Percentiles rank a stretch among this genome's conserved stretches.
Conservation (phyloP, 23 tunicate genomes). For the Oikopleura albicans region DNA sequence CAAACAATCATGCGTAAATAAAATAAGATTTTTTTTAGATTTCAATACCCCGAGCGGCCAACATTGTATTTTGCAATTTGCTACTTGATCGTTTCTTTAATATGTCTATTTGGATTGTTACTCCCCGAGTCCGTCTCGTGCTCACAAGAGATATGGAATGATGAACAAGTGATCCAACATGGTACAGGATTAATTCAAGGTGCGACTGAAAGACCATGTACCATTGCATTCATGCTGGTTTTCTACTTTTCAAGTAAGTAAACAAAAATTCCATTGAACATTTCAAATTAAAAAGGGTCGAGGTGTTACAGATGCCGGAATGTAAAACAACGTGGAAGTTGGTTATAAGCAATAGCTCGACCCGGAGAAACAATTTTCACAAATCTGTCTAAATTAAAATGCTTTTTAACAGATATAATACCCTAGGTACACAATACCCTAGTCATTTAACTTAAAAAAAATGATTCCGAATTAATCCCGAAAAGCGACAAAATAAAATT, state of each 20-base stretch:
- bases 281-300: background rate
- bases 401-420: too few relatives aligned
- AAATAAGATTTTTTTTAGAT: background rate
- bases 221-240: background rate
- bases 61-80: constrained; percentile 8
- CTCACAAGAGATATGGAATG: background rate
- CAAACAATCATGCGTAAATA: too few relatives aligned
- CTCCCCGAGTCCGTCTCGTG: background rate
- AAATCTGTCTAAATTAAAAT: too few relatives aligned
- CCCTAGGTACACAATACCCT: too few relatives aligned
- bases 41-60: constrained; percentile 16
- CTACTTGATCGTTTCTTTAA: background rate
- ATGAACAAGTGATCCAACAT: background rate
- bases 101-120: background rate
- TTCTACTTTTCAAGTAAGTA: constrained; percentile 14
- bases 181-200: constrained; percentile 12
- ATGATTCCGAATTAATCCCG: too few relatives aligned
- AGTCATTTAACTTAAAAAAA: too few relatives aligned
- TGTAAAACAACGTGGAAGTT: too few relatives aligned
- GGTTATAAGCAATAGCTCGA: too few relatives aligned
- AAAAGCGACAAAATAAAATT: too few relatives aligned
- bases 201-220: background rate
- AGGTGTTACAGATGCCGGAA: too few relatives aligned
- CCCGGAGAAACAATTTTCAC: too few relatives aligned
- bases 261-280: background rate